These are phyloP conservation scores for Drosophila albomicans DNA, from an alignment of 1,140 invertebrate species.

Conservation along the genomic window DNA sequence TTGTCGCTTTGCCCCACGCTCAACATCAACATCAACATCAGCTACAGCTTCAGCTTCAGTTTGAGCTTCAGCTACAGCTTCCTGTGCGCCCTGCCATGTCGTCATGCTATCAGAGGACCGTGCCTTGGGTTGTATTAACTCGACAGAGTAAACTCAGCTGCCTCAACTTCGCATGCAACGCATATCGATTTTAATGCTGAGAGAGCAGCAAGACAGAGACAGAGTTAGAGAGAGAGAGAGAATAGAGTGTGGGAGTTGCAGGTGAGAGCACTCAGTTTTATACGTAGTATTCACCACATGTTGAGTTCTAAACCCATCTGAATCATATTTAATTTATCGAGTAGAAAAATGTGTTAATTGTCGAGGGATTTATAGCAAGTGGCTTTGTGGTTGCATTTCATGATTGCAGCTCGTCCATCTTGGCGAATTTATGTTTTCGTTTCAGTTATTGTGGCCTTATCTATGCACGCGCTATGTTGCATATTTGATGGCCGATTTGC, in stretches of 20 bases:
- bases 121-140: constrained; percentile 11
- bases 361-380: constrained; percentile 2
- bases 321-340: constrained; percentile 50
- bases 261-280: constrained; percentile 27
- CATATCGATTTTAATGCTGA: constrained; percentile 71
- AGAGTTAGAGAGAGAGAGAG: not conserved
- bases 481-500: constrained; percentile 72
- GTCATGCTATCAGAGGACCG: constrained; percentile 63
- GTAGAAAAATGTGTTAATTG: constrained; percentile 62
- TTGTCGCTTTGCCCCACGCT: constrained; percentile 60
- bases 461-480: constrained; percentile 46
- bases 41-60: constrained; percentile 54
- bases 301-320: constrained; percentile 39
- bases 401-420: constrained; percentile 69
- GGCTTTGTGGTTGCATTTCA: constrained; percentile 42
- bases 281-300: constrained; percentile 54
- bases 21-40: constrained; percentile 14
- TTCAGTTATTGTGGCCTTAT: constrained; percentile 16
- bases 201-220: not conserved
- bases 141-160: constrained; percentile 9
- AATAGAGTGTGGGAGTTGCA: constrained; percentile 4
- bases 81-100: constrained; percentile 75
- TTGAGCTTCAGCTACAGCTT: constrained; percentile 54
- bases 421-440: constrained; percentile 31
- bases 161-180: constrained; percentile 41